A percentile compares a stretch with the other conserved stretches of the same genome.
Evolutionary conservation across 2,797 vertebrate genomes (phyloP).

Genomic region (Emys orbicularis): DNA sequence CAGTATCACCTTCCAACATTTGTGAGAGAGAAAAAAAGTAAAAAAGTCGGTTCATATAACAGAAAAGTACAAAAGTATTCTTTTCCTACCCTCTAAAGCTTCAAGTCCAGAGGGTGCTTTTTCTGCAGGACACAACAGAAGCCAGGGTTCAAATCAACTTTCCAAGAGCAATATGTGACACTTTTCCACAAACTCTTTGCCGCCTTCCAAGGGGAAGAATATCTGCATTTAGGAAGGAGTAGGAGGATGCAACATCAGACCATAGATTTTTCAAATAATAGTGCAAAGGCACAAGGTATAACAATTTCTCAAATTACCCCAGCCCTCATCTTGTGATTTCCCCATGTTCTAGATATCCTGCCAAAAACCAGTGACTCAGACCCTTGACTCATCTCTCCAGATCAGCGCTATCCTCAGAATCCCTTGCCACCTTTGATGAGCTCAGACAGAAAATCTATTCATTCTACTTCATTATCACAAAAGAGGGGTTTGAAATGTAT

Average conservation of each 20-base stretch:
- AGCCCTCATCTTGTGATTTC: slow-evolving; percentile 69
- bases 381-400: slow-evolving; percentile 14
- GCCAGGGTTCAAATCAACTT: background rate
- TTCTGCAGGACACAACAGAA: background rate
- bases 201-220: background rate
- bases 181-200: background rate
- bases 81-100: background rate
- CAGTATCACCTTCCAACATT: too few species aligned
- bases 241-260: background rate
- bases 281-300: background rate
- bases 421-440: slow-evolving; percentile 57
- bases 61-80: too few species aligned
- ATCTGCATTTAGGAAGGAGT: background rate
- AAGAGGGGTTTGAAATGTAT: slow-evolving; percentile 25
- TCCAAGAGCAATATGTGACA: background rate
- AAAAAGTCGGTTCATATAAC: background rate
- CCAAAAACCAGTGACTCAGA: slow-evolving; percentile 41
- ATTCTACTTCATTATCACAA: slow-evolving; percentile 50
- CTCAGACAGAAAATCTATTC: slow-evolving; percentile 37
- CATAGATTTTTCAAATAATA: background rate
- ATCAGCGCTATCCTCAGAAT: slow-evolving; percentile 47
- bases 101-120: background rate
- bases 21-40: too few species aligned
- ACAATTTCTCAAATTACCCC: slow-evolving; percentile 8
- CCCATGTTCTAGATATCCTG: slow-evolving; percentile 47